Percentiles rank a stretch among this genome's conserved stretches.
Evolutionary conservation across 2,113 vertebrate species (phyloP).

Genomic region (Uria lomvia): DNA sequence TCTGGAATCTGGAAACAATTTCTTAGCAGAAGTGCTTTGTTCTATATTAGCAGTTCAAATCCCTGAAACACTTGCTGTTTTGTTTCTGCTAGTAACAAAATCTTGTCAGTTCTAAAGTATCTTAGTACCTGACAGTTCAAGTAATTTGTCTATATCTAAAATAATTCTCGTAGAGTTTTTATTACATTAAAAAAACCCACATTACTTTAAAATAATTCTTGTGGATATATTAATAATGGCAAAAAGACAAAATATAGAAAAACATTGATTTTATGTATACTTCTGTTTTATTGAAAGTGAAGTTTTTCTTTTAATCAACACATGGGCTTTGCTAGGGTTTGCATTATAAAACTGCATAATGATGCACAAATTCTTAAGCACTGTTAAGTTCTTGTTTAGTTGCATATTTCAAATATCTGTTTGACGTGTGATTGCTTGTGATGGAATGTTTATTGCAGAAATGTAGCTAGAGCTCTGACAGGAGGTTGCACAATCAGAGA

Average conservation of each 20-base stretch:
- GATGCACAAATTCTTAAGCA: neutral
- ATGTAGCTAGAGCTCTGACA: conserved; percentile 70
- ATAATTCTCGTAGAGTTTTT: neutral
- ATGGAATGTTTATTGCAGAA: conserved; percentile 78
- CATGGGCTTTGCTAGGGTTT: neutral
- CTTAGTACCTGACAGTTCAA: neutral
- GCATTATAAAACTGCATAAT: neutral
- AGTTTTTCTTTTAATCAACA: neutral
- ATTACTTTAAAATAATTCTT: neutral
- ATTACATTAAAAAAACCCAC: neutral
- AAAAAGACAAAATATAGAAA: neutral
- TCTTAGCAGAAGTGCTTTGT: neutral
- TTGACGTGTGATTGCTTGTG: conserved; percentile 84
- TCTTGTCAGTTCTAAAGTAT: neutral
- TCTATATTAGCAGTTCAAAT: neutral
- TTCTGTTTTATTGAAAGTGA: neutral
- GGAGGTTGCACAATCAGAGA: conserved; percentile 77
- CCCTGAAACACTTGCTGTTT: neutral
- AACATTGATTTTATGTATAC: neutral
- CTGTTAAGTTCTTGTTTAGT: conserved; percentile 77
- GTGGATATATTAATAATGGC: neutral
- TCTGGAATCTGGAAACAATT: neutral
- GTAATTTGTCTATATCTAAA: neutral
- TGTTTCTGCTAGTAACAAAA: neutral
- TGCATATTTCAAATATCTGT: conserved; percentile 84